Evolutionary conservation across 2,888 invertebrate species (phyloP).

Genomic region (Zele albiditarsus): DNA sequence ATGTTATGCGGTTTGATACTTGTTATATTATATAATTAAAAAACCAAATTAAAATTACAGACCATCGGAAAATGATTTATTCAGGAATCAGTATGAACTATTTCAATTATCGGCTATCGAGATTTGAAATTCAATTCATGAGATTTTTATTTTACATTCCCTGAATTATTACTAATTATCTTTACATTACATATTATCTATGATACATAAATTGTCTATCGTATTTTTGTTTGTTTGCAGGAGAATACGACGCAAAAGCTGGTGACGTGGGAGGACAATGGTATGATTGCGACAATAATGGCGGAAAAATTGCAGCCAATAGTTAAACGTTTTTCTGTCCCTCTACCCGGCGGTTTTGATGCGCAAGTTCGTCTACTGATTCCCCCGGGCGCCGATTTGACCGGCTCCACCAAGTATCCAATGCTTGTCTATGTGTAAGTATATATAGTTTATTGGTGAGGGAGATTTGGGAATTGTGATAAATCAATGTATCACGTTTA

Average conservation of each 20-base stretch:
- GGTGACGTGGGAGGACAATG: constrained; percentile 81
- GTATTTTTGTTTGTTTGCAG: constrained; percentile 48
- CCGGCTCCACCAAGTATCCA: constrained; percentile 83
- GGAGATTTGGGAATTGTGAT: background rate
- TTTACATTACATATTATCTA: too few relatives aligned
- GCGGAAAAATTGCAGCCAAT: constrained; percentile 75
- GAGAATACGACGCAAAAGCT: constrained; percentile 64
- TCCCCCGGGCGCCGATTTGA: constrained; percentile 81
- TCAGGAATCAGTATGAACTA: too few relatives aligned
- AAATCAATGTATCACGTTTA: constrained; percentile 4
- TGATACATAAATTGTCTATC: too few relatives aligned
- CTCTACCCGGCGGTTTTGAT: constrained; percentile 79
- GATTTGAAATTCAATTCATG: too few relatives aligned
- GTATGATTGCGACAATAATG: constrained; percentile 74
- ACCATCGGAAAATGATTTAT: too few relatives aligned
- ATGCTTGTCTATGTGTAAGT: constrained; percentile 89
- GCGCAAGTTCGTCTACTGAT: constrained; percentile 85
- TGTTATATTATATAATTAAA: too few relatives aligned
- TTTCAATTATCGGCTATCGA: too few relatives aligned
- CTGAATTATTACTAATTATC: too few relatives aligned
- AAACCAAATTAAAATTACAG: too few relatives aligned
- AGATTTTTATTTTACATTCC: too few relatives aligned
- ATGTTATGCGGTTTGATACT: too few relatives aligned
- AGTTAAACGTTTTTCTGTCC: constrained; percentile 77
- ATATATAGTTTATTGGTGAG: constrained; percentile 12